Conservation (phyloP, 2,113 vertebrate species). For the Pterocles burchelli region DNA sequence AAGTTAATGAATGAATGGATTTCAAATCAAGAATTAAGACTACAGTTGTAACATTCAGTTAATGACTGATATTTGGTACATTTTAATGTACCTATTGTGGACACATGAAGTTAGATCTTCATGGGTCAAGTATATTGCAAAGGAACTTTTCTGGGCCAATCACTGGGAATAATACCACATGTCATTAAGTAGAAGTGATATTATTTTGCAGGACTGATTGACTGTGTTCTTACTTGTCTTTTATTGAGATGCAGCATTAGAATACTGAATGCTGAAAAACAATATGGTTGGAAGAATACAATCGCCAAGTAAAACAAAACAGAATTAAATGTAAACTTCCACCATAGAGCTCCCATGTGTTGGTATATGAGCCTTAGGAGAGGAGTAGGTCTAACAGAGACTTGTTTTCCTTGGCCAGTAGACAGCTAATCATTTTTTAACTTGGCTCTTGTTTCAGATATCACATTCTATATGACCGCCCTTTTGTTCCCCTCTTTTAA, state of each 20-base stretch:
- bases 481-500: not conserved
- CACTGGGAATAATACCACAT: not conserved
- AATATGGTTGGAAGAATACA: not conserved
- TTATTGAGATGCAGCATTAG: not conserved
- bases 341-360: not conserved
- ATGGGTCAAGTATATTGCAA: not conserved
- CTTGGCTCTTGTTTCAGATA: constrained; percentile 18
- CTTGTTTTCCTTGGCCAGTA: constrained; percentile 40
- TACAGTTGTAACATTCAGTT: not conserved
- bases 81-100: not conserved
- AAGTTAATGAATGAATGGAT: not conserved
- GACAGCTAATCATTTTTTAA: constrained; percentile 1
- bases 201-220: not conserved
- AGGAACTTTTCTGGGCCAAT: not conserved
- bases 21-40: not conserved
- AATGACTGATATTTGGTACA: not conserved
- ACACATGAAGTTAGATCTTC: not conserved
- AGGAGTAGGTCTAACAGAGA: not conserved
- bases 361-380: not conserved
- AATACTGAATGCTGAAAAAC: not conserved
- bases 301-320: not conserved
- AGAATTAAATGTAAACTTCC: constrained; percentile 35
- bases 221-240: not conserved
- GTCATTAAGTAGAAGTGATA: not conserved
- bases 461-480: not conserved